phyloP scores from a whole-genome alignment of 2,113 vertebrate species.

The Coreoperca whiteheadi region DNA sequence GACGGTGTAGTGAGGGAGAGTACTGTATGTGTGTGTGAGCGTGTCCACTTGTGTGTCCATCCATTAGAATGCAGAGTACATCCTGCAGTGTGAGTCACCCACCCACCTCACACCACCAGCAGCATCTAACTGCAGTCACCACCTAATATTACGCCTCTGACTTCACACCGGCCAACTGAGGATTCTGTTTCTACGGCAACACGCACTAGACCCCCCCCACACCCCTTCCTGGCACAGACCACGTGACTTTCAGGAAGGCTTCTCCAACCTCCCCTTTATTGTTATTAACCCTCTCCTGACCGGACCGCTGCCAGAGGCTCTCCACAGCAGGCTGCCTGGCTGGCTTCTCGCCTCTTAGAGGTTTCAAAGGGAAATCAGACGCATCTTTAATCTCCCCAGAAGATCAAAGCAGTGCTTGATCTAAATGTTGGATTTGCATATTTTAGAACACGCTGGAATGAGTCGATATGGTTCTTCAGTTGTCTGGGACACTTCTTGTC shows the following conservation, averaged over 20 bases:
- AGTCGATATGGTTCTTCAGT: constrained; percentile 32
- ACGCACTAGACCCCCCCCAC: constrained; percentile 66
- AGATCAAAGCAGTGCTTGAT: constrained; percentile 76
- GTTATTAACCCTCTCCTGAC: constrained; percentile 80
- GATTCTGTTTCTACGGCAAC: constrained; percentile 85
- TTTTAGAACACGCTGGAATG: constrained; percentile 49
- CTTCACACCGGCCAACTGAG: constrained; percentile 82
- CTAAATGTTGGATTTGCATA: constrained; percentile 72
- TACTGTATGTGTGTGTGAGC: constrained; percentile 20
- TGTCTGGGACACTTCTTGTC: constrained; percentile 11
- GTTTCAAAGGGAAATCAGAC: constrained; percentile 71
- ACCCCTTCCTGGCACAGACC: constrained; percentile 74
- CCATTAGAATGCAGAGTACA: constrained; percentile 82
- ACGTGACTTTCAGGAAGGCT: constrained; percentile 84
- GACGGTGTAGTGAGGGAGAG: constrained; percentile 24
- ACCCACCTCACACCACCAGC: constrained; percentile 73
- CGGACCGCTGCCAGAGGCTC: constrained; percentile 65
- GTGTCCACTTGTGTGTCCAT: constrained; percentile 31
- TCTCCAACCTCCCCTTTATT: constrained; percentile 78
- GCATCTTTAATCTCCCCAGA: constrained; percentile 60
- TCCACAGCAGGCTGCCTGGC: constrained; percentile 62
- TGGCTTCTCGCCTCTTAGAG: constrained; percentile 46
- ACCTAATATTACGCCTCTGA: constrained; percentile 81
- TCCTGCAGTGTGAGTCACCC: constrained; percentile 79
- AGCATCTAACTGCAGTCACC: constrained; percentile 79